Evolutionary conservation across 1,140 invertebrate species (phyloP).

Genomic region (Eriocheir sinensis): DNA sequence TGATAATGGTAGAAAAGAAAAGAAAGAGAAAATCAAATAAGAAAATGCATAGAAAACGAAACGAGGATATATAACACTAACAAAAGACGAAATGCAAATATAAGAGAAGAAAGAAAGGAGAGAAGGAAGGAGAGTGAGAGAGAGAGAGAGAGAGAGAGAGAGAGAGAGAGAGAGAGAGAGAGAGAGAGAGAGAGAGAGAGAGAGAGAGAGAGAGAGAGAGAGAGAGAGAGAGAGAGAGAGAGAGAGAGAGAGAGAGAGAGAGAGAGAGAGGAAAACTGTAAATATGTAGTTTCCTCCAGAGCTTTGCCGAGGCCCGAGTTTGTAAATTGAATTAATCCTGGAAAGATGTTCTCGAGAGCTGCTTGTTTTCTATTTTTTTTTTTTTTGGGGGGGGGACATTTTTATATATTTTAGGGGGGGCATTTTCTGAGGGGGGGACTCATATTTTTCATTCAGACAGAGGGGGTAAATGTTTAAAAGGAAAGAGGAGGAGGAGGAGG

Average conservation of each 20-base stretch:
- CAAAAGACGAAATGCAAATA: not conserved
- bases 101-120: constrained; percentile 6
- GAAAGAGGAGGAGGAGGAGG: not conserved
- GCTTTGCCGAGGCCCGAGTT: no score
- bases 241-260: not conserved
- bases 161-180: no score
- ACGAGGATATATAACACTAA: not conserved
- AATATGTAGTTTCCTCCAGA: not conserved
- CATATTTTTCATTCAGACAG: no score
- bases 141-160: not conserved
- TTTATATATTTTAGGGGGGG: no score
- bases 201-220: not conserved
- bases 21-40: not conserved
- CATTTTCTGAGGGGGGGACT: no score
- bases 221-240: constrained; percentile 11
- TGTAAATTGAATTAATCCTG: constrained; percentile 9
- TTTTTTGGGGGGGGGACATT: no score
- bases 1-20: not conserved
- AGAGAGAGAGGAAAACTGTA: not conserved
- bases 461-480: not conserved
- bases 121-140: not conserved
- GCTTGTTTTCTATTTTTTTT: no score
- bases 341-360: not conserved
- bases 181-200: no score
- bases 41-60: not conserved